Evolutionary conservation across 1,140 invertebrate species (phyloP).

Genomic region (Calycopis cecrops): DNA sequence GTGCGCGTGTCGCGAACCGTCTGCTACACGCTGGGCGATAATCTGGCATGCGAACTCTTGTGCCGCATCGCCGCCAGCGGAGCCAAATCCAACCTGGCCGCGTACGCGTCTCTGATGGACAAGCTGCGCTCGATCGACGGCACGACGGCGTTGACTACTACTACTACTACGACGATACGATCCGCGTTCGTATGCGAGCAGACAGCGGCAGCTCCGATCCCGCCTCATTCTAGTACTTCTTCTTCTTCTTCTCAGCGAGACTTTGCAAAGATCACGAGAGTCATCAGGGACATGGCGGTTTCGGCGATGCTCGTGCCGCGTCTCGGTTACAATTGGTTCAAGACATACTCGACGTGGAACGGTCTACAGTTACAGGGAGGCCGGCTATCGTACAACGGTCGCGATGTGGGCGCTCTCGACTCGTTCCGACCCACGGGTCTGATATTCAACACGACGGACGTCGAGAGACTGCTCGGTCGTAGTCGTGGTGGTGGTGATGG

Average conservation of each 20-base stretch:
- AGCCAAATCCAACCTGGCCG: constrained; percentile 8
- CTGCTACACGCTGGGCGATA: not conserved
- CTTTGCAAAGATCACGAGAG: constrained; percentile 5
- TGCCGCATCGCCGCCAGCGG: constrained; percentile 9
- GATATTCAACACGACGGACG: constrained; percentile 3
- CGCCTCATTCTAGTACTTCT: too few relatives aligned
- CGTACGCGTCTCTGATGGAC: constrained; percentile 7
- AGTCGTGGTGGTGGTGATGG: too few relatives aligned
- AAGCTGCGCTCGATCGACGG: constrained; percentile 1
- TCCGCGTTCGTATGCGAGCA: too few relatives aligned
- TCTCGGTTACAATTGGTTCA: constrained; percentile 10
- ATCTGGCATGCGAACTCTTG: constrained; percentile 3
- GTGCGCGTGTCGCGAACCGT: not conserved
- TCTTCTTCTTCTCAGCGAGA: constrained; percentile 5
- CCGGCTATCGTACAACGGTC: constrained; percentile 7
- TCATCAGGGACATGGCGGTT: constrained; percentile 10
- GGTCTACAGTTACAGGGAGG: constrained; percentile 5
- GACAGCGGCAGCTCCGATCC: not conserved
- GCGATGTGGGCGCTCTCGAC: constrained; percentile 7
- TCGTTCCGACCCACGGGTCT: constrained; percentile 3
- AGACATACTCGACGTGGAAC: constrained; percentile 12
- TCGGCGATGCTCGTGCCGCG: constrained; percentile 11
- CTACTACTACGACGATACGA: too few relatives aligned
- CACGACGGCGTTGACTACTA: not conserved
- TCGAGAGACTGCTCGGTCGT: constrained; percentile 1